A percentile compares a stretch with the other conserved stretches of the same genome.
Evolutionary conservation across 2,113 vertebrate genomes (phyloP).

Genomic region (Geococcyx californianus): DNA sequence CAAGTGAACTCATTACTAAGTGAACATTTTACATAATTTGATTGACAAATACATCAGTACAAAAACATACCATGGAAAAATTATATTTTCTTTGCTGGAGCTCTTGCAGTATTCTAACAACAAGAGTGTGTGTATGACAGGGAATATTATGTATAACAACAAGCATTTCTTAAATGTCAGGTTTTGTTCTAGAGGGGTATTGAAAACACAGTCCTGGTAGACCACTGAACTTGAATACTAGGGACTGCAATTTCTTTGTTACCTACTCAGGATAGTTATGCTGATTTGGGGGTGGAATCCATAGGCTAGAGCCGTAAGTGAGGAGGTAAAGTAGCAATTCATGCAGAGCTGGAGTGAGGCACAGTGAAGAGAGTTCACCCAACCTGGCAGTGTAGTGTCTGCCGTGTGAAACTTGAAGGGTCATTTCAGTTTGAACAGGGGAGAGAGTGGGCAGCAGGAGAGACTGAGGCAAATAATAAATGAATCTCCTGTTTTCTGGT

Average conservation of each 20-base stretch:
- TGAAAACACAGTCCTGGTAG: background rate
- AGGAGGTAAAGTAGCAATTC: background rate
- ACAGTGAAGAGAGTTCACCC: background rate
- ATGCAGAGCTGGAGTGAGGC: background rate
- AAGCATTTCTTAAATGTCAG: background rate
- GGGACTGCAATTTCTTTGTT: background rate
- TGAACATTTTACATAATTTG: background rate
- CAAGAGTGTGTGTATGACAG: background rate
- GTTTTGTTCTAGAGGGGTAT: background rate
- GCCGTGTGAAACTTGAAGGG: accelerated
- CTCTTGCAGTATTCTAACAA: background rate
- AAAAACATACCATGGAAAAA: background rate
- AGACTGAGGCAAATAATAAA: background rate
- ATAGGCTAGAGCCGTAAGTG: background rate
- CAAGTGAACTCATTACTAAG: background rate
- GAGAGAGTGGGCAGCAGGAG: background rate
- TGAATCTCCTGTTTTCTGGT: background rate
- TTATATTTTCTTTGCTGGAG: conserved; percentile 7
- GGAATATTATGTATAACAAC: background rate
- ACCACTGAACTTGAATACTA: background rate
- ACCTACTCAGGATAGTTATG: background rate
- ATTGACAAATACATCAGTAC: conserved; percentile 1
- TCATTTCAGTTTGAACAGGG: background rate
- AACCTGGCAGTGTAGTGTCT: background rate
- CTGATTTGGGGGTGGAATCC: background rate